Evolutionary conservation across 2,113 vertebrate species (phyloP).

Genomic region (Ctenomys sociabilis): DNA sequence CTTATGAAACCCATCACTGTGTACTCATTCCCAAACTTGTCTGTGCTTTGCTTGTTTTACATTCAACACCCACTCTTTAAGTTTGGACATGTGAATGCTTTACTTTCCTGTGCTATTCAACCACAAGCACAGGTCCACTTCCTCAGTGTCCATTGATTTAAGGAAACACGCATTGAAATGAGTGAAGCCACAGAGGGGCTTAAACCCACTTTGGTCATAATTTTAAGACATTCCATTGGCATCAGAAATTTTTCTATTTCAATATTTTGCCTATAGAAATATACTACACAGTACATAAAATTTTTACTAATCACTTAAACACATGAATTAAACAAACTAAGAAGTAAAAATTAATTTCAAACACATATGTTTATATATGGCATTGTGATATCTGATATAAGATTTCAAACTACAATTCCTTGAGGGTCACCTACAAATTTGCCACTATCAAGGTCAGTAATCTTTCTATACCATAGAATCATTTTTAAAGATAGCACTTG

Average conservation of each 20-base stretch:
- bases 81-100: not conserved
- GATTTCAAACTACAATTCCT: conserved; percentile 27
- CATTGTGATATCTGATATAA: not conserved
- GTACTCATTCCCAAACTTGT: not conserved
- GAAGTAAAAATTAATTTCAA: not conserved
- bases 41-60: not conserved
- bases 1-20: not conserved
- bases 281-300: not conserved
- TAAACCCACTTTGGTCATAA: not conserved
- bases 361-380: not conserved
- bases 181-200: not conserved
- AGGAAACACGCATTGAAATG: not conserved
- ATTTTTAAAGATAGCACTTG: conserved; percentile 3
- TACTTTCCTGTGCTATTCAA: not conserved
- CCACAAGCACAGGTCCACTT: not conserved
- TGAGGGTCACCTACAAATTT: conserved; percentile 12
- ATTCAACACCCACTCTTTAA: not conserved
- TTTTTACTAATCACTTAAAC: not conserved
- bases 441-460: not conserved
- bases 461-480: not conserved
- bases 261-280: conserved; percentile 32
- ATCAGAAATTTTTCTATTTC: not conserved
- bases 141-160: not conserved
- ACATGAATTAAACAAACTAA: not conserved
- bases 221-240: not conserved